phyloP scores from a whole-genome alignment of 2,888 invertebrate genomes.

The Habroteleia sp. region DNA sequence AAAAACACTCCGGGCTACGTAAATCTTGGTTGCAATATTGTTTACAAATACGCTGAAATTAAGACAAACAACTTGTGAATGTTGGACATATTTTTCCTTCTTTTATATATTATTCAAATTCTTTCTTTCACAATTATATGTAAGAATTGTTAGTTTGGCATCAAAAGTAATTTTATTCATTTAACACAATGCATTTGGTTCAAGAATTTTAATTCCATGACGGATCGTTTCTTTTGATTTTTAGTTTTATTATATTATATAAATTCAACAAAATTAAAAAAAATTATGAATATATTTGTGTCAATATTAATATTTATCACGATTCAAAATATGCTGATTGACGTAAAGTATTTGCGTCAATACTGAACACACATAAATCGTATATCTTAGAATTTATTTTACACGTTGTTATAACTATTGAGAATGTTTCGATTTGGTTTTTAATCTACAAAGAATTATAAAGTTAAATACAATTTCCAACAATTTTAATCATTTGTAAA shows the following conservation, averaged over 20 bases:
- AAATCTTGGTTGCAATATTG: slow-evolving; percentile 11
- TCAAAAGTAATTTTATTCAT: too few species aligned
- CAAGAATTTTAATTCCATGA: background rate
- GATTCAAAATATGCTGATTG: slow-evolving; percentile 6
- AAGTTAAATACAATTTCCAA: too few species aligned
- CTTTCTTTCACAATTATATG: background rate
- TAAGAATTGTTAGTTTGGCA: background rate
- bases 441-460: background rate
- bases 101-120: background rate
- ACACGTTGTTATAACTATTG: background rate
- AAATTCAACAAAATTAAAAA: slow-evolving; percentile 7
- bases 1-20: slow-evolving; percentile 12
- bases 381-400: background rate
- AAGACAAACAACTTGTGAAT: slow-evolving; percentile 6
- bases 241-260: slow-evolving; percentile 1
- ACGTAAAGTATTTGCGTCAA: slow-evolving; percentile 19
- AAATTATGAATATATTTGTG: slow-evolving; percentile 6
- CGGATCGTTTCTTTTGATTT: too few species aligned
- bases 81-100: slow-evolving; percentile 13
- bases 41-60: slow-evolving; percentile 14
- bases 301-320: slow-evolving; percentile 9
- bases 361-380: background rate
- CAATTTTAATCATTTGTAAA: too few species aligned
- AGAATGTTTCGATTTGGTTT: background rate
- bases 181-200: too few species aligned